These are phyloP conservation scores for Calameuta idolon DNA, from an alignment of 2,888 invertebrate species.

Conservation along the genomic window DNA sequence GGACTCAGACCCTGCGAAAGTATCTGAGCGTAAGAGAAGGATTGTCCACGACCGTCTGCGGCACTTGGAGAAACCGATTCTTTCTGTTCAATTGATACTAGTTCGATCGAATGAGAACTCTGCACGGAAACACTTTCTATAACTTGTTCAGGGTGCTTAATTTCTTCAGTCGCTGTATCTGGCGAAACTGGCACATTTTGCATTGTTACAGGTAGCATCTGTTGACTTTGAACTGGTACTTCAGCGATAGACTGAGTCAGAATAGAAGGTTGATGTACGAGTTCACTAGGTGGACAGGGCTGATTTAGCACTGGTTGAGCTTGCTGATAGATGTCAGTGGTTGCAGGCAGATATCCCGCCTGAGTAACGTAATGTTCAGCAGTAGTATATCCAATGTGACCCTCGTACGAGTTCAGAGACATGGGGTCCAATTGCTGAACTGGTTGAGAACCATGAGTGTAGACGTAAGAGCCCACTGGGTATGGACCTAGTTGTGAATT, in stretches of 20 bases:
- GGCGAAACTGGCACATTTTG: neutral
- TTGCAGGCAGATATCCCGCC: conserved; percentile 48
- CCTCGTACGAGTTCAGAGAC: conserved; percentile 43
- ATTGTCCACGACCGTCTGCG: conserved; percentile 37
- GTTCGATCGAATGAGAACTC: neutral
- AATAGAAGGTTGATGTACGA: conserved; percentile 1
- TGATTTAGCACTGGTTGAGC: conserved; percentile 13
- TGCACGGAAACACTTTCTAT: neutral
- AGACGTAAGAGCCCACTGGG: conserved; percentile 57
- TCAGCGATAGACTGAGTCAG: conserved; percentile 17
- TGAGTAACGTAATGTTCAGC: conserved; percentile 54
- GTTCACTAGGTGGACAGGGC: neutral
- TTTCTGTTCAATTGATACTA: neutral
- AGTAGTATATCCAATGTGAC: conserved; percentile 42
- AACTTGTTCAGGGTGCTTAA: neutral
- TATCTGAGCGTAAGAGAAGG: conserved; percentile 79
- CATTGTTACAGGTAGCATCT: neutral
- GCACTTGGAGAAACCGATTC: conserved; percentile 9
- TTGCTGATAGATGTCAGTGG: conserved; percentile 31
- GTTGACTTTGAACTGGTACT: neutral
- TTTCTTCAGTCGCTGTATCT: neutral
- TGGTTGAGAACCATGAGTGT: conserved; percentile 43
- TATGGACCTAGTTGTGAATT: conserved; percentile 69
- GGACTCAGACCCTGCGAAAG: conserved; percentile 74
- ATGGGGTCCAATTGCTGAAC: conserved; percentile 44